phyloP scores from a whole-genome alignment of 2,797 vertebrate genomes.

The Acanthurus lineatus region DNA sequence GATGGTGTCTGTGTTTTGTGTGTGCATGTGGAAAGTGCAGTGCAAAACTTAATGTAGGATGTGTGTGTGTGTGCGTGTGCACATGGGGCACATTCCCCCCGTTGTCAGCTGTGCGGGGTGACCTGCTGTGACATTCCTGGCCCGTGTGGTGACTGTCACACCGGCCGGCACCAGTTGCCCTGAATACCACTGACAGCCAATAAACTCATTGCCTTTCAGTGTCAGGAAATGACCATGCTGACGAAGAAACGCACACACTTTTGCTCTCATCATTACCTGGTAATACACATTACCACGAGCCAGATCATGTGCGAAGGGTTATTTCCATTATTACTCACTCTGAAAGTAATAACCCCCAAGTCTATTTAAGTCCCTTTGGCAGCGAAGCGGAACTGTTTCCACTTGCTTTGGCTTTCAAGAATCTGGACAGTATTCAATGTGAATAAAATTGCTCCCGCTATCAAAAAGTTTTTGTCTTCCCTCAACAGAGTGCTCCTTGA shows the following conservation, averaged over 20 bases:
- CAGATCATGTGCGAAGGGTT: constrained; percentile 18
- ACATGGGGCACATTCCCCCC: constrained; percentile 52
- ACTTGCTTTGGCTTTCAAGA: constrained; percentile 36
- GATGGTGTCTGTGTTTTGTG: constrained; percentile 18
- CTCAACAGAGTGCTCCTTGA: constrained; percentile 66
- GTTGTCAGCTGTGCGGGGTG: constrained; percentile 83
- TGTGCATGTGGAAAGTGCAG: constrained; percentile 22
- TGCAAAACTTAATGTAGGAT: constrained; percentile 34
- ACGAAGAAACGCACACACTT: constrained; percentile 18
- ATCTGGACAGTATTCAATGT: constrained; percentile 51
- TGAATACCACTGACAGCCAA: constrained; percentile 73
- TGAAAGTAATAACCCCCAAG: constrained; percentile 28
- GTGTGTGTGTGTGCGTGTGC: constrained; percentile 26
- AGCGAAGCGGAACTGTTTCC: constrained; percentile 56
- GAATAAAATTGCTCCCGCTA: constrained; percentile 63
- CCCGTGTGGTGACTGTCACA: constrained; percentile 65
- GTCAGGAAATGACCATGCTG: constrained; percentile 64
- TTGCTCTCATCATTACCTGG: constrained; percentile 42
- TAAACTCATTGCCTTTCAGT: constrained; percentile 67
- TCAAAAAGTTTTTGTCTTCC: constrained; percentile 65
- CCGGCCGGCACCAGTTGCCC: constrained; percentile 73
- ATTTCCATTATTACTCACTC: constrained; percentile 52
- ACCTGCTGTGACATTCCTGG: constrained; percentile 82
- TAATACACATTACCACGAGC: constrained; percentile 16
- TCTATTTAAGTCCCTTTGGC: constrained; percentile 53